Base-by-base conservation (phyloP, 2,797 vertebrate species). In the Sciurus vulgaris region DNA sequence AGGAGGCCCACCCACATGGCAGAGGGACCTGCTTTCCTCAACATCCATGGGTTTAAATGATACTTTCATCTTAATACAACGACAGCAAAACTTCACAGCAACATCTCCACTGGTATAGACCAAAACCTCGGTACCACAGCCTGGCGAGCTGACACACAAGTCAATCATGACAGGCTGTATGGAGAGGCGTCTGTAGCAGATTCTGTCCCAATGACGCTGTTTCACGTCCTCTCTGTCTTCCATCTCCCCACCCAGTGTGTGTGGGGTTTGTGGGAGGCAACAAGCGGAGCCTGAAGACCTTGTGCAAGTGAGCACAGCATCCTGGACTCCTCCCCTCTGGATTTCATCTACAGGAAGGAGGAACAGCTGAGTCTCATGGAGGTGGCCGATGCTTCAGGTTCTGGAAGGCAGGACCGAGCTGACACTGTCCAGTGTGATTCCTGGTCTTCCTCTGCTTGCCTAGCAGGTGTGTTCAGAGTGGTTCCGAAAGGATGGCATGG, bases 341-440 rank as follows among this genome's bases (percentile, higher is more conserved):
- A 76, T 56, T 22, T 56, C 54, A 56, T 22, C 2, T 56, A 22
- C 11, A 35, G 33, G 69, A 54, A 24, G 54, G 47, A 86, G 38
- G 59, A 33, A 26, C 1, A 24, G 20, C 35, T 26, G 41, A 38
- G 22, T 61, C 35, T 22, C 8, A 3, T 8, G 1, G 1, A 7
- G 26, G 28, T 47, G 35, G 63, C 17, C 5, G 13, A 12, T 22
- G 3, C 20, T 77, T 41, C 30, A 28, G 72, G 51, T 72, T 41
- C 54, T 15, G 35, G 5, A 20, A 6, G 0, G 22, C 5, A 20
- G 33, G 1, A 6, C 30, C 13, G 17, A 15, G 49, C 63, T 7
- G 26, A 26, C 22, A 8, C 59, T 59, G 6, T 22, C 22, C 22
- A 20, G 54, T 54, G 18, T 20, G 2, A 18, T 8, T 56, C 9